Base-by-base conservation (phyloP, 2,797 vertebrate genomes). In the Steatocranus sp. region DNA sequence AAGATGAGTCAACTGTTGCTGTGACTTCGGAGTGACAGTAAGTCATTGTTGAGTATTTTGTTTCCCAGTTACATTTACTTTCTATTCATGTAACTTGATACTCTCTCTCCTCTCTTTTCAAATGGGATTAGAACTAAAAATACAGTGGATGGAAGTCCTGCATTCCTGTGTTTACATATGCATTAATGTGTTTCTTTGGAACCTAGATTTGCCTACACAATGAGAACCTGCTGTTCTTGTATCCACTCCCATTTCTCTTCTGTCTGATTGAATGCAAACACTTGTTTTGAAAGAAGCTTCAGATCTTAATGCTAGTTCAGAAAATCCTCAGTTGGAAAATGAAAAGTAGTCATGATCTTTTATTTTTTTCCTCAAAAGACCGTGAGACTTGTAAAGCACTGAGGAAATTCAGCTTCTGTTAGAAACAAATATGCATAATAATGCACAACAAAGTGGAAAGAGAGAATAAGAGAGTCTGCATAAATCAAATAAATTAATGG, bases 1-100 rank as follows among this genome's bases (percentile, higher is more conserved):
- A 80, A 84, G 88, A 95, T 96, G 95, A 96, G 94, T 96, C 95
- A 95, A 95, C 93, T 94, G 90, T 92, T 91, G 92, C 89, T 89
- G 79, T 87, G 80, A 68, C 84, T 94, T 94, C 91, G 83, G 86
- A 85, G 68, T 66, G 84, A 92, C 81, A 78, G 46, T 48, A 83
- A 87, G 79, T 89, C 88, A 93, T 93, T 94, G 88, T 92, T 81
- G 63, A 86, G 83, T 82, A 73, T 76, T 92, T 92, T 91, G 78
- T 27, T 36, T n/a, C 63, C 63, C 78, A 83, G 92, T 93, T 89
- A 90, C 88, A 50, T 82, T 84, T 80, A 88, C 84, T 94, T 83
- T 89, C 89, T 90, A 87, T 94, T 90, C 82, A 87, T 78, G 75
- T 89, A 87, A 90, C 87, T 79, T 75, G 82, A 75, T 84, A 85